phyloP scores from a whole-genome alignment of 2,888 invertebrate species.

The Priocnemis perturbator region DNA sequence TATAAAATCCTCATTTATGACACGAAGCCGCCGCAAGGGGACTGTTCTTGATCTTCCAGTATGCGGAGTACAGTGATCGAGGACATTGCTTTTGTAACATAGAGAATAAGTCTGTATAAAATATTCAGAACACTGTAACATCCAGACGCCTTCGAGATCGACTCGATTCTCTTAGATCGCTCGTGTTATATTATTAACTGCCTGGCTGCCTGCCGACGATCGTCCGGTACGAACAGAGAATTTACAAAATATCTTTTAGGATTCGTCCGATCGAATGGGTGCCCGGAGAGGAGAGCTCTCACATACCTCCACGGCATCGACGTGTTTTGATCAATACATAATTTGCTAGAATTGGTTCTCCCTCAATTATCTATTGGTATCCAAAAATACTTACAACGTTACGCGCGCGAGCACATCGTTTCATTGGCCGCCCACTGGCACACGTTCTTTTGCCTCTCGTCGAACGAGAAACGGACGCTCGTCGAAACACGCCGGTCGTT shows the following conservation, averaged over 20 bases:
- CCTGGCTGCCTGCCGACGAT: slow-evolving; percentile 20
- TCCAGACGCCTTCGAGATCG: slow-evolving; percentile 52
- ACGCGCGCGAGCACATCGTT: slow-evolving; percentile 20
- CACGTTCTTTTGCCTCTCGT: no score
- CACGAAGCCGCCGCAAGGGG: slow-evolving; percentile 34
- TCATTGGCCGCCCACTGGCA: no score
- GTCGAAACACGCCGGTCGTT: no score
- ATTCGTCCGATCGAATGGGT: slow-evolving; percentile 6
- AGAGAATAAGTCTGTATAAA: slow-evolving; percentile 54
- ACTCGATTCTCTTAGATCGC: slow-evolving; percentile 46
- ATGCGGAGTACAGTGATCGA: slow-evolving; percentile 36
- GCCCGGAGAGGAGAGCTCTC: slow-evolving; percentile 20
- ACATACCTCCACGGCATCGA: slow-evolving; percentile 4
- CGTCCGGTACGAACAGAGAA: background rate
- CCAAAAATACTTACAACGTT: slow-evolving; percentile 66
- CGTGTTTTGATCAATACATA: slow-evolving; percentile 51
- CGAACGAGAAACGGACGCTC: no score
- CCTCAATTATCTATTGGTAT: slow-evolving; percentile 48
- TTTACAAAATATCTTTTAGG: slow-evolving; percentile 27
- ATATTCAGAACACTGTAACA: slow-evolving; percentile 57
- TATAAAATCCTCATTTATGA: slow-evolving; percentile 46
- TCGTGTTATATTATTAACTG: slow-evolving; percentile 26
- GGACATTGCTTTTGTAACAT: slow-evolving; percentile 45
- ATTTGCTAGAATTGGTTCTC: slow-evolving; percentile 52
- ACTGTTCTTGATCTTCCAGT: slow-evolving; percentile 34